Conservation (phyloP, 1,140 invertebrate genomes). For the Scaptodrosophila lebanonensis region DNA sequence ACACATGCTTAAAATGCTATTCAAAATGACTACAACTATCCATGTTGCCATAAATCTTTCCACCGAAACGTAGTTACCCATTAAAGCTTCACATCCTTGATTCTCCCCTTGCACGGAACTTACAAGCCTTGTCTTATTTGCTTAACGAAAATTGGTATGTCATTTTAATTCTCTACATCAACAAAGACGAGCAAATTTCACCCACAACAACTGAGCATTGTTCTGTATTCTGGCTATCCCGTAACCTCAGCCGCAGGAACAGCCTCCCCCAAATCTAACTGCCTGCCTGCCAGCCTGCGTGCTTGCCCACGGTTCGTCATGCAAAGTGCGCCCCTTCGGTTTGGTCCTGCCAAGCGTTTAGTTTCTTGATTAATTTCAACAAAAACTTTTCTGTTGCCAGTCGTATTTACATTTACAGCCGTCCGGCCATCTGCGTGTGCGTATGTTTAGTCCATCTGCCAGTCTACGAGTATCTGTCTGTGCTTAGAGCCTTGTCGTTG, state of each 20-base stretch:
- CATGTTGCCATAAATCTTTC: not conserved
- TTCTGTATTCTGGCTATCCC: conserved; percentile 15
- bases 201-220: conserved; percentile 20
- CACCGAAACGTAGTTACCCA: not conserved
- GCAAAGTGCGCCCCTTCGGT: conserved; percentile 47
- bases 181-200: conserved; percentile 22
- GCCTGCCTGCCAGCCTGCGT: conserved; percentile 10
- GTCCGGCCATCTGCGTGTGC: conserved; percentile 7
- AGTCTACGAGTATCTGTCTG: conserved; percentile 28
- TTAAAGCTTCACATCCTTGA: not conserved
- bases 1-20: too few species aligned
- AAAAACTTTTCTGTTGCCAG: conserved; percentile 46
- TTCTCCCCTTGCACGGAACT: conserved; percentile 10
- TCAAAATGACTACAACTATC: too few species aligned
- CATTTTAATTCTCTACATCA: conserved; percentile 68
- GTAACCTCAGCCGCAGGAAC: not conserved
- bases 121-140: conserved; percentile 67
- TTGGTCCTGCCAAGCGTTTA: conserved; percentile 69
- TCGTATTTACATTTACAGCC: conserved; percentile 23
- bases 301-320: conserved; percentile 50
- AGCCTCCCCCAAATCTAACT: too few species aligned
- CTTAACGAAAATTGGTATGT: conserved; percentile 72
- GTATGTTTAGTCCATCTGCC: not conserved
- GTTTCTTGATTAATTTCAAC: conserved; percentile 74
- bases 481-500: conserved; percentile 11